phyloP scores from a whole-genome alignment of 1,140 invertebrate species.

The Himalopsyche phryganea region DNA sequence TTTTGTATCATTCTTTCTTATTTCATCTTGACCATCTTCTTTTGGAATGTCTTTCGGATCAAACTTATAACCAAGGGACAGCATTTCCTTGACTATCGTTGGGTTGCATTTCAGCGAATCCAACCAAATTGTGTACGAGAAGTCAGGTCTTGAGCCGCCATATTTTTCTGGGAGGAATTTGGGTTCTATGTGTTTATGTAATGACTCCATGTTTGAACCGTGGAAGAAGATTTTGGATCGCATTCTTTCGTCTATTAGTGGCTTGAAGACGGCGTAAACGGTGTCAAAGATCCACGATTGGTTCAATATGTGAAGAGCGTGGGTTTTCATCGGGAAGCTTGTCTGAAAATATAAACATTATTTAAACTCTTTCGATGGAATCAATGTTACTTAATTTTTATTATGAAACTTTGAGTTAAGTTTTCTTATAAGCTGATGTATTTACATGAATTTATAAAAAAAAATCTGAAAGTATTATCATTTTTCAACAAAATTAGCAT shows the following conservation, averaged over 20 bases:
- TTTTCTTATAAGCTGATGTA: no score
- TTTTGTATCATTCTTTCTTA: no score
- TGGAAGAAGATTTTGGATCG: slow-evolving; percentile 70
- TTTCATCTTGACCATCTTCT: slow-evolving; percentile 1
- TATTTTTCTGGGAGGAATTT: slow-evolving; percentile 67
- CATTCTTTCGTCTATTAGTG: slow-evolving; percentile 66
- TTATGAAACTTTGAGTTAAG: no score
- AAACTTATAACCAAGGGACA: slow-evolving; percentile 57
- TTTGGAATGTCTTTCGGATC: slow-evolving; percentile 32
- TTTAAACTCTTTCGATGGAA: no score
- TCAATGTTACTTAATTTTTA: no score
- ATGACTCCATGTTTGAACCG: slow-evolving; percentile 67
- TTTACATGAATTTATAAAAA: no score
- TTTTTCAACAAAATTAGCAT: no score
- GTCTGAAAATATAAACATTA: slow-evolving; percentile 53
- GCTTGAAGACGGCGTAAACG: slow-evolving; percentile 73
- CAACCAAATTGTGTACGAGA: slow-evolving; percentile 71
- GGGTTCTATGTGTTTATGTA: slow-evolving; percentile 71
- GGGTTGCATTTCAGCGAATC: slow-evolving; percentile 57
- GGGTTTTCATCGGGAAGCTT: slow-evolving; percentile 68
- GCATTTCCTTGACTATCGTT: slow-evolving; percentile 62
- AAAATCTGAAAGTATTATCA: no score
- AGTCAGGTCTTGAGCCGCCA: slow-evolving; percentile 68
- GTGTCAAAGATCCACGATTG: slow-evolving; percentile 78
- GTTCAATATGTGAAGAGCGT: slow-evolving; percentile 73